Conservation (phyloP, 2,888 invertebrate species). For the Lithosia quadra region DNA sequence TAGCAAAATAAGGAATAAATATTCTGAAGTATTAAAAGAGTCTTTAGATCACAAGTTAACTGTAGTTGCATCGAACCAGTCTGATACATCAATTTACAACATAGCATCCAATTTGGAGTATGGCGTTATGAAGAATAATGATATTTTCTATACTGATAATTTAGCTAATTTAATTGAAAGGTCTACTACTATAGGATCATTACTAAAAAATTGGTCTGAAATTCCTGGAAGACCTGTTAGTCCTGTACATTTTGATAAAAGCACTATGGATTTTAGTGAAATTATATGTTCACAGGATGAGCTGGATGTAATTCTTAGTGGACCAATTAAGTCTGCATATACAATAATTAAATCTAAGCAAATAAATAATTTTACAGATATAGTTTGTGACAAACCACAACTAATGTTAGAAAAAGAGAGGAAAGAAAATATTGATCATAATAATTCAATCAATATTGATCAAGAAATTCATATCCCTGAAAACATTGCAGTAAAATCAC, state of each 20-base stretch:
- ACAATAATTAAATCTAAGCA: conserved; percentile 53
- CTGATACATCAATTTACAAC: conserved; percentile 54
- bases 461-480: neutral
- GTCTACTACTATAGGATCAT: conserved; percentile 71
- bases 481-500: neutral
- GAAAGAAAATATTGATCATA: neutral
- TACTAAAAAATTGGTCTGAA: conserved; percentile 87
- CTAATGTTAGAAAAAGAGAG: conserved; percentile 15
- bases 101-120: conserved; percentile 67
- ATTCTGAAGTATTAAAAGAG: conserved; percentile 70
- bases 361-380: conserved; percentile 8
- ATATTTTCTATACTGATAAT: conserved; percentile 78
- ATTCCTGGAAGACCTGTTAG: conserved; percentile 89
- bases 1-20: conserved; percentile 70
- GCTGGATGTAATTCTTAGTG: conserved; percentile 74
- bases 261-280: conserved; percentile 65
- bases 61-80: conserved; percentile 25
- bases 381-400: conserved; percentile 10
- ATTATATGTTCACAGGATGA: conserved; percentile 72
- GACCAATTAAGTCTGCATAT: conserved; percentile 63
- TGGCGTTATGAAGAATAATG: conserved; percentile 61
- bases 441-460: neutral
- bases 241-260: conserved; percentile 66
- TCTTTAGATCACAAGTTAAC: conserved; percentile 44
- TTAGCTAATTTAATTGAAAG: conserved; percentile 79